phyloP scores from a whole-genome alignment of 2,888 invertebrate species.

The Tenthredo mesomela region DNA sequence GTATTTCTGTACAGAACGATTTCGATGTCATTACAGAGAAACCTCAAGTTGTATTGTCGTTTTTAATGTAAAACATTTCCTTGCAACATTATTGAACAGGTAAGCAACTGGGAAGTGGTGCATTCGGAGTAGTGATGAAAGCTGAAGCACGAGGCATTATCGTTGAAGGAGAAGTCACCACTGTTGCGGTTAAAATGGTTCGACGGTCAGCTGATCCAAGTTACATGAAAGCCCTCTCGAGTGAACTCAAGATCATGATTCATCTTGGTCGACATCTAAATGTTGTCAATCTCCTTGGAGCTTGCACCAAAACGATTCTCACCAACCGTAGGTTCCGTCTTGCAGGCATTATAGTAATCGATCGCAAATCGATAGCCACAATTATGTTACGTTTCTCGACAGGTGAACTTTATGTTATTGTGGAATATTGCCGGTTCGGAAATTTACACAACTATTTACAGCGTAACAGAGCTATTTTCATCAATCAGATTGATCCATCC shows the following conservation, averaged over 20 bases:
- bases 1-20: neutral
- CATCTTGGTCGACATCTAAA: slow-evolving; percentile 82
- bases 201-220: slow-evolving; percentile 79
- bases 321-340: slow-evolving; percentile 74
- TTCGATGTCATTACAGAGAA: neutral
- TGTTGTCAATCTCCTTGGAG: slow-evolving; percentile 82
- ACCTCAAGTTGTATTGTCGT: neutral
- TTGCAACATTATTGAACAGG: slow-evolving; percentile 70
- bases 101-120: slow-evolving; percentile 81
- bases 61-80: neutral
- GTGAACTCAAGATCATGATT: slow-evolving; percentile 82
- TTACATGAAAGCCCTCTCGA: slow-evolving; percentile 80
- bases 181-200: slow-evolving; percentile 83
- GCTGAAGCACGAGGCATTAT: slow-evolving; percentile 80
- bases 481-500: slow-evolving; percentile 76
- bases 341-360: neutral
- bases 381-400: neutral
- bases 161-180: slow-evolving; percentile 74
- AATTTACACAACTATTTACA: slow-evolving; percentile 80
- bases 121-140: slow-evolving; percentile 81
- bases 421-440: slow-evolving; percentile 82
- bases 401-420: slow-evolving; percentile 80
- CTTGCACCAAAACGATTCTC: slow-evolving; percentile 79
- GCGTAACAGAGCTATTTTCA: slow-evolving; percentile 78
- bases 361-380: neutral